These are phyloP conservation scores for Chondrosia reniformis DNA, from an alignment of 37 sponge, comb jelly and placozoan genomes.

Conservation along the genomic window DNA sequence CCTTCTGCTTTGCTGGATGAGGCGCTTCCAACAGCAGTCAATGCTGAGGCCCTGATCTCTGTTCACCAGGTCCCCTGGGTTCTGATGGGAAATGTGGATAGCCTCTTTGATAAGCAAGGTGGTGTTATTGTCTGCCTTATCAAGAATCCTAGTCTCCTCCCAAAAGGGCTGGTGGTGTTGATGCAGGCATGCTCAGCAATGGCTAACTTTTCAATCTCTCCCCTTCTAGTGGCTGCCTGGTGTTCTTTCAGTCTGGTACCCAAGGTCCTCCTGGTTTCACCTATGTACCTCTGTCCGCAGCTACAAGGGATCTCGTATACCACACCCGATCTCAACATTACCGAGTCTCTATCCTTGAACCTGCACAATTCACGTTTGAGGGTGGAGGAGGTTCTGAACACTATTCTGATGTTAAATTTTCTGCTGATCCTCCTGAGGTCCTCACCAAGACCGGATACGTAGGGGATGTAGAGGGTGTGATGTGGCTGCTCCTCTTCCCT, in stretches of 20 bases:
- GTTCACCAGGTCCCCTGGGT: background rate
- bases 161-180: background rate
- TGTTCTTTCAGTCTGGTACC: constrained; percentile 26
- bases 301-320: constrained; percentile 25
- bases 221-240: constrained; percentile 21
- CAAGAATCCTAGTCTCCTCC: background rate
- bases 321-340: background rate
- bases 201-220: constrained; percentile 19
- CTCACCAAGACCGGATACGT: background rate
- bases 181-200: constrained; percentile 3
- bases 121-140: background rate
- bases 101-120: constrained; percentile 11
- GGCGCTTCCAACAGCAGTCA: background rate
- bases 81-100: background rate
- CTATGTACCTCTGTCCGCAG: constrained; percentile 17
- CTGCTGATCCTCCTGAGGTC: constrained; percentile 3
- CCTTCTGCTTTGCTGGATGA: too few species aligned
- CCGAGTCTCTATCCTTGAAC: constrained; percentile 12
- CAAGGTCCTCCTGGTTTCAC: constrained; percentile 23
- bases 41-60: background rate
- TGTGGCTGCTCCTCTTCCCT: background rate
- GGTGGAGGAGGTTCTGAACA: constrained; percentile 13
- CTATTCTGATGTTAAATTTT: background rate
- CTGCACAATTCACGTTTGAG: background rate
- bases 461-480: constrained; percentile 8